These are phyloP conservation scores for Stictocephala bisonia DNA, from an alignment of 2,888 invertebrate genomes.

Conservation along the genomic window DNA sequence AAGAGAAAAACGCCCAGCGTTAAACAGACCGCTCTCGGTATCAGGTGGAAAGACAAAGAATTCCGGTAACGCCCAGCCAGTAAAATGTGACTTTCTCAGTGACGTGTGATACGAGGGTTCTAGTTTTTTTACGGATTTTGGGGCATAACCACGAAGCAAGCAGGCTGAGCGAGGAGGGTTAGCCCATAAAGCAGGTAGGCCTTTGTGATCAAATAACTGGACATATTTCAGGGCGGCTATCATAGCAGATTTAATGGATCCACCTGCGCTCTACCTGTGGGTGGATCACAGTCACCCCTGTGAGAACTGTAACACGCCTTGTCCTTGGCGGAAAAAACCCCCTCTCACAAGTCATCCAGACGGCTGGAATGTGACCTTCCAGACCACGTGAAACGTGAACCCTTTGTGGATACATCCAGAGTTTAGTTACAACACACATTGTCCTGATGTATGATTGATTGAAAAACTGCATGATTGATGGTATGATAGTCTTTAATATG, in stretches of 20 bases:
- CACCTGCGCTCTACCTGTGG: conserved; percentile 24
- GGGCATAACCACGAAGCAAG: conserved; percentile 26
- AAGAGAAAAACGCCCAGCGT: too few relatives aligned
- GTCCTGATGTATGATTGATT: too few relatives aligned
- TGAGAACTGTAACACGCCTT: conserved; percentile 39
- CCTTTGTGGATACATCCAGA: too few relatives aligned
- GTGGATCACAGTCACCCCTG: conserved; percentile 37
- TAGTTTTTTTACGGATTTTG: conserved; percentile 8
- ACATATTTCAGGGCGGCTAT: conserved; percentile 38
- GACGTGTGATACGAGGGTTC: neutral
- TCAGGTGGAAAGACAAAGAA: too few relatives aligned
- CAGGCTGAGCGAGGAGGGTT: too few relatives aligned
- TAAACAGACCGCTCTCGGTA: too few relatives aligned
- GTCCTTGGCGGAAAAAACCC: conserved; percentile 15
- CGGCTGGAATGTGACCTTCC: conserved; percentile 7
- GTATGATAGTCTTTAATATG: too few relatives aligned
- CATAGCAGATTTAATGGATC: conserved; percentile 36
- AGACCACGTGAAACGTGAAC: neutral
- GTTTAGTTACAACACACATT: too few relatives aligned
- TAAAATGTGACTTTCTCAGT: too few relatives aligned
- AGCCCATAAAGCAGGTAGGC: conserved; percentile 6
- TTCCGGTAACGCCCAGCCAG: too few relatives aligned
- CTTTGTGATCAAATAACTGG: conserved; percentile 7
- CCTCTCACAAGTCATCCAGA: neutral
- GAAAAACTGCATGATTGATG: too few relatives aligned